Evolutionary conservation across 2,888 invertebrate genomes (phyloP).

Genomic region (Abscondita cerata): DNA sequence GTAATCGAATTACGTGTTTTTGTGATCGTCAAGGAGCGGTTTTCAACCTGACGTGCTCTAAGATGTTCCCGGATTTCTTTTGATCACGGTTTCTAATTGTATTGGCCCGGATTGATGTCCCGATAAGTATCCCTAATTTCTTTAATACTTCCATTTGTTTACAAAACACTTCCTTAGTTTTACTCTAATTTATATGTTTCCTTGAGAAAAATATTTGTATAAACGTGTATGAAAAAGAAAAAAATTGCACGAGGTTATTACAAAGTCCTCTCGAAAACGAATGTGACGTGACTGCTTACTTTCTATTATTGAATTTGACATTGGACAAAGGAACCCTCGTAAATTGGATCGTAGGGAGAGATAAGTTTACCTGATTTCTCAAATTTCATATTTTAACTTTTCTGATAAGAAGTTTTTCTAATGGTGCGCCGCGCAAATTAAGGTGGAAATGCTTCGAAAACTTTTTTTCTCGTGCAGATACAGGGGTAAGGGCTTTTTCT

Average conservation of each 20-base stretch:
- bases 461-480: slow-evolving; percentile 12
- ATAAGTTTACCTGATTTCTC: slow-evolving; percentile 21
- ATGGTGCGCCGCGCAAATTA: background rate
- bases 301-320: slow-evolving; percentile 31
- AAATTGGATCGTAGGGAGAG: slow-evolving; percentile 23
- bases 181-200: background rate
- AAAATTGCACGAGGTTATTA: slow-evolving; percentile 19
- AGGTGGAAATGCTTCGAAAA: slow-evolving; percentile 6
- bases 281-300: slow-evolving; percentile 33
- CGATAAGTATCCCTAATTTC: slow-evolving; percentile 42
- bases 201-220: too few species aligned
- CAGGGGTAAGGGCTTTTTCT: slow-evolving; percentile 25
- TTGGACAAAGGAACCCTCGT: slow-evolving; percentile 31
- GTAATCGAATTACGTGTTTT: slow-evolving; percentile 47
- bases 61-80: slow-evolving; percentile 42
- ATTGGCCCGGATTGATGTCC: slow-evolving; percentile 43
- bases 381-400: slow-evolving; percentile 23
- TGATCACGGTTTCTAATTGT: slow-evolving; percentile 43
- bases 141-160: slow-evolving; percentile 34
- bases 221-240: slow-evolving; percentile 3
- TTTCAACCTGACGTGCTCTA: slow-evolving; percentile 41
- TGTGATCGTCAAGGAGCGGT: slow-evolving; percentile 44
- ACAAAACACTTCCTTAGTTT: slow-evolving; percentile 8
- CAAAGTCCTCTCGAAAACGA: slow-evolving; percentile 18
- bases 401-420: background rate